Evolutionary conservation across 2,797 vertebrate genomes (phyloP), one percentile per base, ranked within the genome.

Genomic region (Cossypha polioptera): DNA sequence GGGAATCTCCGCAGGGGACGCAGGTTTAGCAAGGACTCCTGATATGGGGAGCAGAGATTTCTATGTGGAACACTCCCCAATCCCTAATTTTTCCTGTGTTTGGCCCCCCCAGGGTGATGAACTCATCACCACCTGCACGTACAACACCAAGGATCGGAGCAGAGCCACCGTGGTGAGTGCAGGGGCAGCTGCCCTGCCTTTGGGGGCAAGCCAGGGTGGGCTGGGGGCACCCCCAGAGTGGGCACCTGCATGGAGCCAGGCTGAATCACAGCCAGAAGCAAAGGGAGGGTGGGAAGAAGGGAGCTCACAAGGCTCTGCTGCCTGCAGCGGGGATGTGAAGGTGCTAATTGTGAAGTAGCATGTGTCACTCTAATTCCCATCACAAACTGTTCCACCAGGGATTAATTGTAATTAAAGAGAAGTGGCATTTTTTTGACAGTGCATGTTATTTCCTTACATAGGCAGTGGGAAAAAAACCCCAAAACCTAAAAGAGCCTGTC

Each of bases 41-140:
- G 51, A 2, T 35, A 35, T 0, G 25, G 33, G 17, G 35, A 58
- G 40, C 33, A 43, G 68, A 14, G 62, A 20, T 45, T 61, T 53
- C 33, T 21, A 0, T 0, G 1, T 13, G 16, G 36, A 7, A 8
- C 3, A 0, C 20, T 25, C 51, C 57, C 35, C 0, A 1, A 0
- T 5, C 42, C 80, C 25, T 4, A 38, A 28, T 53, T 90, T 4
- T 42, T 8, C 4, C 0, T 9, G 5, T 76, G 11, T 86, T 90
- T 19, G 4, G 66, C 16, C 69, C 35, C 10, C 42, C 18, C 92
- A 99, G 99, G 99, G 99, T 0, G 99, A 99, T 2, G 97, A 98
- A 61, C 98, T 99, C 33, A 95, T 99, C 92, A 99, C 99, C 2
- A 98, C 98, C 75, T 99, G 99, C 33, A 98, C 98, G 0, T 99